Evolutionary conservation across 2,888 invertebrate species (phyloP), one percentile per base, ranked within the genome.

Genomic region (Trimorus sp.): DNA sequence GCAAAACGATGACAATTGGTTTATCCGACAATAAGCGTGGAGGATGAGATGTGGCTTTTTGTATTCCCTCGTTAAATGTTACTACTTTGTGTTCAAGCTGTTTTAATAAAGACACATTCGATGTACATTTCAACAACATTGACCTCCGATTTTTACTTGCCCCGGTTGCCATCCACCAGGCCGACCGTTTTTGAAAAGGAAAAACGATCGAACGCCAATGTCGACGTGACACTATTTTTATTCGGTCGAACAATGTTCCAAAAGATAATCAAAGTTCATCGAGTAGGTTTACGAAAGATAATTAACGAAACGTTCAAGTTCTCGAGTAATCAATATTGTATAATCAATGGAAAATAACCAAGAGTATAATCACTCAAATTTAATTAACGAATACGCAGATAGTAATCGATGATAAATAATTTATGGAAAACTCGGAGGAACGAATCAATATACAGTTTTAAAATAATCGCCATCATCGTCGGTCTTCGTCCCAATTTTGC

Each of bases 1-100:
- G 4, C 9, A 37, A 40, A 48, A 38, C 38, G 16, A 54, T 12
- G 37, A 60, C 36, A 45, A 65, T 53, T 74, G 49, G 14, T 65
- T 49, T 54, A 38, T 49, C 49, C 45, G 42, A 75, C 74, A 75
- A 75, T 75, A 75, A 75, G 40, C 42, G 66, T 59, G 58, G 37
- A 59, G 14, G 51, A 54, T 38, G n/a, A 60, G 60, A 16, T 66
- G 53, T 60, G 70, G 60, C 26, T 60, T 71, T 71, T 59, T 59
- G 37, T 59, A 70, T 59, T 49, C 37, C 45, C 38, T 49, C 38
- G 38, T 54, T 69, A 56, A 58, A 69, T 69, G 48, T 69, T 56
- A 26, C 8, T 53, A 56, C 36, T 45, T 70, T 60, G 40, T 60
- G 60, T 71, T 71, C 26, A 53, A 71, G 12, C 11, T 60, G 42